These are phyloP conservation scores for Mellivora capensis DNA, from an alignment of 2,113 vertebrate genomes.

Conservation along the genomic window DNA sequence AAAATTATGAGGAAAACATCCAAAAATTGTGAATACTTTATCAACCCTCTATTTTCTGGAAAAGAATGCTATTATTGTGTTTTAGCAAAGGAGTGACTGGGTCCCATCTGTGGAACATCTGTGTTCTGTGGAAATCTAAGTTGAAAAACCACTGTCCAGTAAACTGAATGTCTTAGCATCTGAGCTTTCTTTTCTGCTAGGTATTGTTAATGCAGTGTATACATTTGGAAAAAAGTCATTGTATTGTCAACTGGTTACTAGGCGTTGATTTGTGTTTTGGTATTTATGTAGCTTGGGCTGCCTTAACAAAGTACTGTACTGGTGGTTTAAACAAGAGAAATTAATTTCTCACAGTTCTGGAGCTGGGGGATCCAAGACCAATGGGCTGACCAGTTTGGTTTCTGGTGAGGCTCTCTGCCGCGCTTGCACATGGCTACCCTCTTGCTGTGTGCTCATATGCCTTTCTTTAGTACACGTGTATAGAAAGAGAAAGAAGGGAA, in stretches of 20 bases:
- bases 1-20: background rate
- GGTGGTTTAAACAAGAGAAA: background rate
- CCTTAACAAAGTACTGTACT: background rate
- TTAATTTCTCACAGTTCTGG: background rate
- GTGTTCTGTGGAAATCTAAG: background rate
- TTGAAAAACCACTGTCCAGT: background rate
- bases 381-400: background rate
- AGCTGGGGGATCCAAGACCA: background rate
- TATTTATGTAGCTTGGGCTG: background rate
- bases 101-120: background rate
- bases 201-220: background rate
- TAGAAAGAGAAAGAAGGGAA: too few relatives aligned
- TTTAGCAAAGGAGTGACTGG: background rate
- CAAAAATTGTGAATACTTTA: background rate
- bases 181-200: background rate
- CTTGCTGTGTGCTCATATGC: background rate
- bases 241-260: background rate
- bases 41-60: background rate
- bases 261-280: background rate
- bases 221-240: background rate
- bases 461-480: background rate
- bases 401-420: background rate
- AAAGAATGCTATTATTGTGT: background rate
- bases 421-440: background rate
- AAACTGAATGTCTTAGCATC: background rate